Percentiles rank a stretch among this genome's conserved stretches.
These are phyloP conservation scores for Leucania comma DNA, from an alignment of 2,888 invertebrate genomes.

Conservation along the genomic window DNA sequence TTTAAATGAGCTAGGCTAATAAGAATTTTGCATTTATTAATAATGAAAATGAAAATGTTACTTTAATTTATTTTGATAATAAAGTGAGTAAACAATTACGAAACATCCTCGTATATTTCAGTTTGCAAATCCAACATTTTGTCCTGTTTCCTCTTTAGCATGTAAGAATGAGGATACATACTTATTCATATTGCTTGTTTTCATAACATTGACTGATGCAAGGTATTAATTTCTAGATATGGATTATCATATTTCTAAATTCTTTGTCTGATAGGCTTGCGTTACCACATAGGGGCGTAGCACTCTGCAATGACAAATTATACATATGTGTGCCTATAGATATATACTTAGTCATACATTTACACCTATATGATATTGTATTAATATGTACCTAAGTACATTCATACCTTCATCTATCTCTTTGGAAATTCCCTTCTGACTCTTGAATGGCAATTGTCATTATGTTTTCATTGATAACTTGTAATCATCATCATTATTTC, in stretches of 20 bases:
- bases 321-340: too few species aligned
- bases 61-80: neutral
- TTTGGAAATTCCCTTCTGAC: slow-evolving; percentile 1
- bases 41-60: slow-evolving; percentile 8
- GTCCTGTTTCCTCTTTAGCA: neutral
- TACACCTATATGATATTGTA: neutral
- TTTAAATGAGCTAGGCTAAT: neutral
- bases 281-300: slow-evolving; percentile 45
- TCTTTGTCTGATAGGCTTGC: slow-evolving; percentile 18
- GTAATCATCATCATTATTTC: too few species aligned
- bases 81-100: neutral
- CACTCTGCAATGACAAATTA: slow-evolving; percentile 32
- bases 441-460: neutral
- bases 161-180: slow-evolving; percentile 1
- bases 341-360: neutral
- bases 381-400: neutral
- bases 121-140: slow-evolving; percentile 5
- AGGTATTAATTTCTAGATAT: slow-evolving; percentile 2
- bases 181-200: slow-evolving; percentile 1
- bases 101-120: neutral
- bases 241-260: slow-evolving; percentile 20
- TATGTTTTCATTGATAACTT: neutral
- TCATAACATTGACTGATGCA: neutral
- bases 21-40: neutral
- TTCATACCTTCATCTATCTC: neutral